phyloP scores from a whole-genome alignment of 2,797 vertebrate species.

The Sebastes taczanowskii region DNA sequence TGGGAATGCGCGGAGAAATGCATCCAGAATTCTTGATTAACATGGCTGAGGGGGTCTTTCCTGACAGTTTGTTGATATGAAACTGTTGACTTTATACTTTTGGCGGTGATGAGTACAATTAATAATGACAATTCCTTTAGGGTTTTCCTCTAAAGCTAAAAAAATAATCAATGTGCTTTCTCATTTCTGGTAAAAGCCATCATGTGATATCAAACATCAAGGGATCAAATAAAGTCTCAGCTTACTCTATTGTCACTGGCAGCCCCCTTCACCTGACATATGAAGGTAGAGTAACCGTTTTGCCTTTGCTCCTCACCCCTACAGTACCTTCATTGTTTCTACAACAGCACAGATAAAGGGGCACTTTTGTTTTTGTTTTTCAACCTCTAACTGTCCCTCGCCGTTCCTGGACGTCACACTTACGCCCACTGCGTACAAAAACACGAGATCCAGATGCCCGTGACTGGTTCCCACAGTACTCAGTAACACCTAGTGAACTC shows the following conservation, averaged over 20 bases:
- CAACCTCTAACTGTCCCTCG: conserved; percentile 31
- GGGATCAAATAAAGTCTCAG: background rate
- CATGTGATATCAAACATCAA: background rate
- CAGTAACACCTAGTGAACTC: conserved; percentile 26
- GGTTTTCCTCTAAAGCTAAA: background rate
- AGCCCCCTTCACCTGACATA: background rate
- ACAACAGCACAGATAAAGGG: conserved; percentile 10
- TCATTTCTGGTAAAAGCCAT: background rate
- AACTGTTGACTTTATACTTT: background rate
- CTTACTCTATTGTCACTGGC: background rate
- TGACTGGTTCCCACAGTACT: conserved; percentile 47
- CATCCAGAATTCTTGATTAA: conserved; percentile 34
- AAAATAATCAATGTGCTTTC: background rate
- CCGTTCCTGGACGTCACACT: conserved; percentile 30
- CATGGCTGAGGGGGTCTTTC: background rate
- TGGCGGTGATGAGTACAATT: background rate
- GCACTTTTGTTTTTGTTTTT: conserved; percentile 48
- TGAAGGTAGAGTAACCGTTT: background rate
- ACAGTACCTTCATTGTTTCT: conserved; percentile 29
- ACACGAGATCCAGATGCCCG: conserved; percentile 46
- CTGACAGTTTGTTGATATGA: background rate
- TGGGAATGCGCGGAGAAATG: conserved; percentile 6
- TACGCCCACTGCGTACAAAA: conserved; percentile 24
- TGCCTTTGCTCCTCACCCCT: background rate
- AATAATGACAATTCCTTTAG: background rate